phyloP scores from a whole-genome alignment of 2,888 invertebrate genomes.

The Troides helena region DNA sequence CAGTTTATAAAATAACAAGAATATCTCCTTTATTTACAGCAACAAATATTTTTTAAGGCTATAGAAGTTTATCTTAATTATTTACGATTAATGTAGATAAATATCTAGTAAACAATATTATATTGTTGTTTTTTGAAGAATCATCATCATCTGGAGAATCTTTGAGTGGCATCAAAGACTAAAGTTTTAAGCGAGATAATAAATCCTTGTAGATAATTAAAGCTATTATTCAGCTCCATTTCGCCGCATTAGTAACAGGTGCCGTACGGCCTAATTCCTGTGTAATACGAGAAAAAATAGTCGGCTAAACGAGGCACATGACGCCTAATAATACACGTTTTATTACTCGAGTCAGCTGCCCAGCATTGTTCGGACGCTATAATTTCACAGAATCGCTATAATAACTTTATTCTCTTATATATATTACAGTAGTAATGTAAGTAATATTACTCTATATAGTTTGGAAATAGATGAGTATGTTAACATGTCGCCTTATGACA shows the following conservation, averaged over 20 bases:
- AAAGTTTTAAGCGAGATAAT: not conserved
- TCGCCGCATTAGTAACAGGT: slow-evolving; percentile 39
- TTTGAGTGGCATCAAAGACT: not conserved
- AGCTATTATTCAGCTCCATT: slow-evolving; percentile 20
- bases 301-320: slow-evolving; percentile 41
- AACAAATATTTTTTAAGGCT: too few relatives aligned
- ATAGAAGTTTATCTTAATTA: too few relatives aligned
- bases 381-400: slow-evolving; percentile 7
- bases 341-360: slow-evolving; percentile 35
- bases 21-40: too few relatives aligned
- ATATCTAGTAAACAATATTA: too few relatives aligned
- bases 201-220: slow-evolving; percentile 16
- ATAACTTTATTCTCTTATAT: not conserved
- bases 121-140: too few relatives aligned
- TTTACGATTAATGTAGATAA: too few relatives aligned
- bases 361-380: slow-evolving; percentile 35
- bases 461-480: not conserved
- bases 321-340: slow-evolving; percentile 39
- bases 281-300: slow-evolving; percentile 46
- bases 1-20: too few relatives aligned
- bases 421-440: not conserved
- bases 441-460: not conserved
- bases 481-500: too few relatives aligned
- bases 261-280: slow-evolving; percentile 47
- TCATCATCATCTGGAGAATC: not conserved